Evolutionary conservation across 2,888 invertebrate genomes (phyloP).

Genomic region (Muschampia plurimacula): DNA sequence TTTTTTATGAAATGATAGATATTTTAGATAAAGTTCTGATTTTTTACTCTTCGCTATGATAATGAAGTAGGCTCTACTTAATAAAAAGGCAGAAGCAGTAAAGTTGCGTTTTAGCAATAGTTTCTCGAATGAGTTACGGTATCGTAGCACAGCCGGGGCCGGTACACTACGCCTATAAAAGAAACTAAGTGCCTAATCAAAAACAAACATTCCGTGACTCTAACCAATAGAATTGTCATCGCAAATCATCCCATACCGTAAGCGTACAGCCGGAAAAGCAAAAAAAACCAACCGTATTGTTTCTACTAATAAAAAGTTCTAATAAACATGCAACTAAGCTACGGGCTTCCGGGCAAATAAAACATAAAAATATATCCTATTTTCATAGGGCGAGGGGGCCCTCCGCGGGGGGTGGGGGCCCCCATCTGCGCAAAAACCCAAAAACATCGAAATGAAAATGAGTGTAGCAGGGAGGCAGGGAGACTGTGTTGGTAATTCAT

Average conservation of each 20-base stretch:
- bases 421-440: conserved; percentile 85
- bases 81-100: neutral
- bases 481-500: conserved; percentile 85
- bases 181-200: conserved; percentile 51
- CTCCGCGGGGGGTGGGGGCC: conserved; percentile 53
- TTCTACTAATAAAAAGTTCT: conserved; percentile 85
- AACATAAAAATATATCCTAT: conserved; percentile 86
- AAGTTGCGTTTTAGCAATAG: conserved; percentile 14
- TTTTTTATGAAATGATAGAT: too few relatives aligned
- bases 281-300: conserved; percentile 70
- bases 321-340: conserved; percentile 86
- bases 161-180: conserved; percentile 36
- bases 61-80: neutral
- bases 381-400: conserved; percentile 83
- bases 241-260: conserved; percentile 65
- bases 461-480: conserved; percentile 78
- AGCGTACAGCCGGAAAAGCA: conserved; percentile 47
- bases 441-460: conserved; percentile 87
- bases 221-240: conserved; percentile 64
- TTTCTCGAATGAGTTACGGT: conserved; percentile 26
- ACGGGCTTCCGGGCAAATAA: conserved; percentile 85
- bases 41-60: neutral
- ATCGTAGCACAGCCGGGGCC: neutral
- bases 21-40: too few relatives aligned
- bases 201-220: conserved; percentile 75